A percentile compares a stretch with the other conserved stretches of the same genome.
These are phyloP conservation scores for Chrysopa pallens DNA, from an alignment of 1,140 invertebrate genomes.

Conservation along the genomic window DNA sequence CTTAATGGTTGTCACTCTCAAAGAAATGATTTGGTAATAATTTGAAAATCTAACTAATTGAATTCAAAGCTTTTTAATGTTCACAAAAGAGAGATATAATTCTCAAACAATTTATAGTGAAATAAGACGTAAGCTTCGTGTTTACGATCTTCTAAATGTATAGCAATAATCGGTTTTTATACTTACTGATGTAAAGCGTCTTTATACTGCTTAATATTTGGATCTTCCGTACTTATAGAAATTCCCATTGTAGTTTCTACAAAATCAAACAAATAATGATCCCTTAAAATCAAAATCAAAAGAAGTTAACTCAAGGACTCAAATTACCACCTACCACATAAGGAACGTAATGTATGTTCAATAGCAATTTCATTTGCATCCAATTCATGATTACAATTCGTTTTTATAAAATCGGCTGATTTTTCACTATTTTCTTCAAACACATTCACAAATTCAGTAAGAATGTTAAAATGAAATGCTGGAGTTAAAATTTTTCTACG, in stretches of 20 bases:
- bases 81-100: no score
- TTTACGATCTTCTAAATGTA: no score
- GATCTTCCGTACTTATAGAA: conserved; percentile 34
- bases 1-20: no score
- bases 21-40: no score
- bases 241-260: conserved; percentile 66
- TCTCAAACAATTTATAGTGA: no score
- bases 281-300: no score
- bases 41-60: no score
- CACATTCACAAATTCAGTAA: conserved; percentile 51
- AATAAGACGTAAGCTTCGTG: no score
- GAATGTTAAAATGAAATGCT: conserved; percentile 76
- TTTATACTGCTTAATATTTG: conserved; percentile 18
- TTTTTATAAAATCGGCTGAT: conserved; percentile 15
- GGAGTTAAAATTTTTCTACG: conserved; percentile 68
- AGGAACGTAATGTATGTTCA: conserved; percentile 54
- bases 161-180: no score
- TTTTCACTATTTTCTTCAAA: conserved; percentile 26
- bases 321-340: conserved; percentile 58
- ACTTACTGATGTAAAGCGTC: conserved; percentile 34
- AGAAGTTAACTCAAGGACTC: no score
- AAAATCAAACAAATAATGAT: no score
- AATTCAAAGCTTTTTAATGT: no score
- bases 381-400: conserved; percentile 18
- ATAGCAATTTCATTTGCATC: conserved; percentile 48